Evolutionary conservation across 2,113 vertebrate genomes (phyloP), one percentile per base, ranked within the genome.

Genomic region (Brachionichthys hirsutus): DNA sequence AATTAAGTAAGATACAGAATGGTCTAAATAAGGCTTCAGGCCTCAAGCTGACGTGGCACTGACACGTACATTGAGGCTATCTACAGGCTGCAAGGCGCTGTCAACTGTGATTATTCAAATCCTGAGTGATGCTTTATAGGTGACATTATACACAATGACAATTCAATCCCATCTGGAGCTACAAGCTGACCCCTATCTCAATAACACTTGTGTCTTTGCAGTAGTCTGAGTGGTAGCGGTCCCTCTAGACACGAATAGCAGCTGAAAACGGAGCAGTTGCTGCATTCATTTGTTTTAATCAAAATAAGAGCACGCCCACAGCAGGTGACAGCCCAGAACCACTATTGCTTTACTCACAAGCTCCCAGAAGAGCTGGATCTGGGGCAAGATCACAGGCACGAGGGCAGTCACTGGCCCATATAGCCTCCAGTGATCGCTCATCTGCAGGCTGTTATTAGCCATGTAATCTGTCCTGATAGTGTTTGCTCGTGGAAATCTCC

Each of bases 61-160:
- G 59, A 44, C 35, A 63, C 67, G 35, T 53, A 77, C 65, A 85
- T 77, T 63, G 57, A 77, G 83, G 84, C 70, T 80, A 64, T 79
- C 59, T 43, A 34, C 42, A 41, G 17, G 67, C 85, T 85, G 54
- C 63, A n/a, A 85, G 87, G 82, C 72, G 54, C 56, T 82, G 84
- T 85, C 89, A 83, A 16, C 44, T 52, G 35, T 24, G 40, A 78
- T 91, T 89, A 92, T 89, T 87, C 67, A 87, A 80, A 89, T 85
- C 16, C 67, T 80, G 88, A 88, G 56, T 85, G 87, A 86, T 60
- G 78, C 53, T 72, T 80, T 59, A 61, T 51, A 62, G 66, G 79
- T 84, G 90, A 90, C 87, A 85, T 90, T 85, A 87, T 40, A 70
- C 71, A 83, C 85, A 78, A 87, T 84, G 88, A 87, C 88, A 87